phyloP scores from a whole-genome alignment of 1,140 invertebrate genomes.

The Aphaenogaster rudis region DNA sequence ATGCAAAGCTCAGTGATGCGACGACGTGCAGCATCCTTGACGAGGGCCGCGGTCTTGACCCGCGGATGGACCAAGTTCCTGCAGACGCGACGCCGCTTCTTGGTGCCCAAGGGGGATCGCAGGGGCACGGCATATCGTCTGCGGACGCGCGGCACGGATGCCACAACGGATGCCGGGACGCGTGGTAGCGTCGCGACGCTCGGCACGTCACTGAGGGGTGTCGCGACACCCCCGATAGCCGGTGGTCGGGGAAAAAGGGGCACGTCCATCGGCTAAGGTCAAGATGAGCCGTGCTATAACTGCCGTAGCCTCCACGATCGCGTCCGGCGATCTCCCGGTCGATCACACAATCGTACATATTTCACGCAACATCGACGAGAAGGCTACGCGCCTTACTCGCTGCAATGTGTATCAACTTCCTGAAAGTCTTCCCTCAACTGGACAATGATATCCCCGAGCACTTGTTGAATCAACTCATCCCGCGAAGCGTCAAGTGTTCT shows the following conservation, averaged over 20 bases:
- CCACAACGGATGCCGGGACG: constrained; percentile 13
- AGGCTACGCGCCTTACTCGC: background rate
- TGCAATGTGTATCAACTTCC: background rate
- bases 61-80: constrained; percentile 76
- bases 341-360: constrained; percentile 29
- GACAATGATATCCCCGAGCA: background rate
- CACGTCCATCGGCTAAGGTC: constrained; percentile 79
- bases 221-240: constrained; percentile 58
- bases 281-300: constrained; percentile 27
- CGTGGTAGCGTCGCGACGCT: constrained; percentile 65
- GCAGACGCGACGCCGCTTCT: constrained; percentile 50
- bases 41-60: constrained; percentile 32
- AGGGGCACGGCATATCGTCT: constrained; percentile 47
- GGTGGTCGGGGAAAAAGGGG: constrained; percentile 83
- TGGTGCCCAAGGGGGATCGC: background rate
- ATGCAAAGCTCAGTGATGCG: constrained; percentile 78
- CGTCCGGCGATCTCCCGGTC: constrained; percentile 5
- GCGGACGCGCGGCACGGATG: constrained; percentile 3
- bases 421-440: background rate
- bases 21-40: constrained; percentile 60
- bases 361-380: constrained; percentile 3
- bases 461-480: constrained; percentile 43
- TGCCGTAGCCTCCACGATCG: constrained; percentile 13
- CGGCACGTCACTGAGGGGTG: constrained; percentile 71
- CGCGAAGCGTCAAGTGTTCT: background rate